phyloP scores from a whole-genome alignment of 2,113 vertebrate genomes.

The Suricata suricatta region DNA sequence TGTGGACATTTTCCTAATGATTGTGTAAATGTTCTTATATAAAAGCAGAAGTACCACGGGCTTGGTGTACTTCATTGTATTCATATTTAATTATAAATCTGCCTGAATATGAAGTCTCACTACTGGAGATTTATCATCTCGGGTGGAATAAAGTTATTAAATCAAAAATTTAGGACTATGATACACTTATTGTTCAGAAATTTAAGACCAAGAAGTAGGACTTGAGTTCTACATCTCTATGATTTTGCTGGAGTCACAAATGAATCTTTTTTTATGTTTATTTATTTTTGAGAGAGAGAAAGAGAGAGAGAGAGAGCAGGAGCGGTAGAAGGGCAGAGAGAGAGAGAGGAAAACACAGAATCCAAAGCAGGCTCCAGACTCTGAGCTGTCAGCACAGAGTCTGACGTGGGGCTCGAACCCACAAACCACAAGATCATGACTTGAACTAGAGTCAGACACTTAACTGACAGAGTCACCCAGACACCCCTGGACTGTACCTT shows the following conservation, averaged over 20 bases:
- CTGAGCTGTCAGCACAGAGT: too few species aligned
- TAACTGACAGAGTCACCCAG: too few species aligned
- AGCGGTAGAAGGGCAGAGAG: too few species aligned
- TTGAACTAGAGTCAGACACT: too few species aligned
- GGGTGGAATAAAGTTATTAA: not conserved
- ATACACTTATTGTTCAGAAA: not conserved
- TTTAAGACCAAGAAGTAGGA: not conserved
- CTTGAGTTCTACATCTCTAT: not conserved
- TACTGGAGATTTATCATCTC: not conserved
- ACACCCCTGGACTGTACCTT: not conserved
- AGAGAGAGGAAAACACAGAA: too few species aligned
- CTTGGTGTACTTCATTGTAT: not conserved
- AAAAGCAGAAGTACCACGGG: not conserved
- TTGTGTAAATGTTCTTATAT: not conserved
- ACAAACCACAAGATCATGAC: too few species aligned
- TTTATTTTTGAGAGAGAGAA: too few species aligned
- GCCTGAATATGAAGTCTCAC: not conserved
- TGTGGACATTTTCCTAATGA: not conserved
- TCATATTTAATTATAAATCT: not conserved
- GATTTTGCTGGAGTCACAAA: conserved; percentile 10
- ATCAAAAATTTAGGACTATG: not conserved
- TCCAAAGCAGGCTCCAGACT: too few species aligned
- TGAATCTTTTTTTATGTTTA: not conserved
- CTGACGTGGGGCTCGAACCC: too few species aligned
- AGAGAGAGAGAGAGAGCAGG: too few species aligned